A percentile compares a stretch with the other conserved stretches of the same genome.
These are phyloP conservation scores for Amblyraja radiata DNA, from an alignment of 2,797 vertebrate genomes.

Conservation along the genomic window DNA sequence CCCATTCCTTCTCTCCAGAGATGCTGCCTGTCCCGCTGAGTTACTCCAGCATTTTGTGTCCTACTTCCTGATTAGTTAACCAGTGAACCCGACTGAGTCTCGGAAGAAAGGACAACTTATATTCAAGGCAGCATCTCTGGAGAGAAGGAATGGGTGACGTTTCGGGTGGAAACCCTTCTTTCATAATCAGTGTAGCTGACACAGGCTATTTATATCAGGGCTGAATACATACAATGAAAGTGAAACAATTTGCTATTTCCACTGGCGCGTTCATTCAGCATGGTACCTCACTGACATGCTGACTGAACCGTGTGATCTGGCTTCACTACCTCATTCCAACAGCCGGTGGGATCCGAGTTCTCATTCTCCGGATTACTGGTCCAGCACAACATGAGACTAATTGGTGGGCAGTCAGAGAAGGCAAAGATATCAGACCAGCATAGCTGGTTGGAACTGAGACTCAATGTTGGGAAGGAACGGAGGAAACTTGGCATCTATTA, in stretches of 20 bases:
- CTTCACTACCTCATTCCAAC: too few species aligned
- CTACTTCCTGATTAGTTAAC: too few species aligned
- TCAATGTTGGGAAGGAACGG: background rate
- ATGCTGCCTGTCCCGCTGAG: too few species aligned
- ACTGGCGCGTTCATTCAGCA: too few species aligned
- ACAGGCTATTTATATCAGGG: background rate
- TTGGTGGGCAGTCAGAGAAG: background rate
- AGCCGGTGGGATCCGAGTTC: background rate
- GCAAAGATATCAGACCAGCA: background rate
- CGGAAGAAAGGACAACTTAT: background rate
- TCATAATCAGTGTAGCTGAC: background rate
- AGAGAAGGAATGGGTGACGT: too few species aligned
- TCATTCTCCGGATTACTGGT: background rate
- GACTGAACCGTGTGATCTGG: too few species aligned
- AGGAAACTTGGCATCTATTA: background rate
- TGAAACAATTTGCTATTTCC: too few species aligned
- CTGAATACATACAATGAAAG: background rate
- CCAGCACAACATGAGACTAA: constrained; percentile 3
- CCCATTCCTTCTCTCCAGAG: too few species aligned
- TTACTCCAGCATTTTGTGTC: too few species aligned
- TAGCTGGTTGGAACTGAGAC: background rate
- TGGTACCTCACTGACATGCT: too few species aligned
- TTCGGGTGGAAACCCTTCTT: too few species aligned
- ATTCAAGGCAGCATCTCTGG: background rate
- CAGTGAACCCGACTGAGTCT: too few species aligned